Base-by-base conservation (phyloP, 2,797 vertebrate genomes). In the Gambusia yucatana region DNA sequence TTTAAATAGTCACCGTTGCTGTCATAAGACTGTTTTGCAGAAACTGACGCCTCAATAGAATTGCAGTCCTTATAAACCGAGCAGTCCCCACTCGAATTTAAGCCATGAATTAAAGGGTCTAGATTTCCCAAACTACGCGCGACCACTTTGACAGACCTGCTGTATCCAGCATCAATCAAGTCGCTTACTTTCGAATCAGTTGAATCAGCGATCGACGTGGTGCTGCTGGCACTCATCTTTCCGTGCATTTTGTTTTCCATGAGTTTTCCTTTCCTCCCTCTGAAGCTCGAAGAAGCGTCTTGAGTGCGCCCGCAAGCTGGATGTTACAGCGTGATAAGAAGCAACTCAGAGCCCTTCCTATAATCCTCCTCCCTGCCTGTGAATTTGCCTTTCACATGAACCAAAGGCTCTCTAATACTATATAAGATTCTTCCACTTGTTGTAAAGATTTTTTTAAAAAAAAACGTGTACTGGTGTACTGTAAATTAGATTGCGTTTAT, bases 121-220 rank as follows among this genome's bases (percentile, higher is more conserved):
- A 65, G 65, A 71, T 80, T 86, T 52, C 91, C 94, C 76, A 93
- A 94, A 90, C 92, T 86, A 87, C 93, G 94, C 93, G 85, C n/a
- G 0, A 80, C 17, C 17, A 83, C 22, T 46, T 84, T 92, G 0
- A 36, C 72, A 7, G 81, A 76, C 30, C 75, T 79, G 3, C 13
- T 79, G 39, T 84, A 94, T 2, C 85, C 91, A 2, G 76, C 87
- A 65, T 92, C 93, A 3, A 86, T 84, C 25, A 92, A 47, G 52
- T 88, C 82, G 43, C 46, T 81, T 14, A 85, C 82, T 77, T 73
- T 86, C 0, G 82, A 79, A 0, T 93, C 88, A 0, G 86, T 84
- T 3, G 92, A 87, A n/a, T 94, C 91, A 0, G 78, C 47, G 1
- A 47, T 77, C 0, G 91, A 78, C 13, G 87, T 75, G 36, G 85